phyloP scores from a whole-genome alignment of 2,797 vertebrate genomes.

The Selene dorsalis region DNA sequence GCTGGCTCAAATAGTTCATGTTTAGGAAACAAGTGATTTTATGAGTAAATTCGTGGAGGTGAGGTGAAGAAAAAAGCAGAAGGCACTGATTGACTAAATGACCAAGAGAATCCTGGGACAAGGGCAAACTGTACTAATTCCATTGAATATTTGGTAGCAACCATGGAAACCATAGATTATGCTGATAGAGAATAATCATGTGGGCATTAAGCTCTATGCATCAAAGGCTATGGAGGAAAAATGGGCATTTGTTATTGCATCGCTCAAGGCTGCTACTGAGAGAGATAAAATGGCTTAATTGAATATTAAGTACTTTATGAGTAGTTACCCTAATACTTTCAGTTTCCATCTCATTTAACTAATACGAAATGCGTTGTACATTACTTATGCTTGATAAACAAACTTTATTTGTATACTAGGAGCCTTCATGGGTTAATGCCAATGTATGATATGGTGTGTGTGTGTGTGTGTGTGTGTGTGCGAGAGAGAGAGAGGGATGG shows the following conservation, averaged over 20 bases:
- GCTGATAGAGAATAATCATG: slow-evolving; percentile 2
- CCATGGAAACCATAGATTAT: neutral
- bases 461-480: neutral
- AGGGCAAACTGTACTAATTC: neutral
- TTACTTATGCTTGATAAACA: slow-evolving; percentile 52
- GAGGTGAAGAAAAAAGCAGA: neutral
- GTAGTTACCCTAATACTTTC: slow-evolving; percentile 33
- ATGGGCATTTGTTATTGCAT: neutral
- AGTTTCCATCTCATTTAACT: slow-evolving; percentile 58
- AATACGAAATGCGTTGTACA: slow-evolving; percentile 37
- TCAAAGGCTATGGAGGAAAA: slow-evolving; percentile 9
- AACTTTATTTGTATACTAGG: slow-evolving; percentile 26
- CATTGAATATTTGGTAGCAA: neutral
- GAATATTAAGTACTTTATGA: slow-evolving; percentile 47
- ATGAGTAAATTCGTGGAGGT: slow-evolving; percentile 17
- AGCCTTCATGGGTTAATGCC: slow-evolving; percentile 13
- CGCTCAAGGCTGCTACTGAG: slow-evolving; percentile 10
- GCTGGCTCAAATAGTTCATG: neutral
- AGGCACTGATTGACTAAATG: neutral
- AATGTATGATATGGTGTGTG: neutral
- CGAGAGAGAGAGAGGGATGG: slow-evolving; percentile 7
- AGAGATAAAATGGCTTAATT: slow-evolving; percentile 41
- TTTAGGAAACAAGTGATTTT: neutral
- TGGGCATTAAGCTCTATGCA: neutral
- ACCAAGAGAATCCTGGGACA: neutral